phyloP scores from a whole-genome alignment of 2,888 invertebrate species.

The Microctonus aethiopoides region DNA sequence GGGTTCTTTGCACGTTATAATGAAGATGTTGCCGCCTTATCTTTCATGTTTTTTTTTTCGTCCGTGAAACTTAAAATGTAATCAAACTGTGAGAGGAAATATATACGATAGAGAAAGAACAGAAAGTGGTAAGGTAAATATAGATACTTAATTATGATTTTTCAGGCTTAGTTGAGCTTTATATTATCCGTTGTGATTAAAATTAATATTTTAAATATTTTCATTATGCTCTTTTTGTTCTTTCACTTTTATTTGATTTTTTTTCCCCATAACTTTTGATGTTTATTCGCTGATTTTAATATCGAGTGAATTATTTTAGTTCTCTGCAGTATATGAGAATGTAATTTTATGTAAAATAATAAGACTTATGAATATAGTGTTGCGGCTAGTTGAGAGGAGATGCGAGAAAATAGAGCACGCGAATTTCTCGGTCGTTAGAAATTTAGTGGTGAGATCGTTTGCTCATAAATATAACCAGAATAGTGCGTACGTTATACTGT shows the following conservation, averaged over 20 bases:
- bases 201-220: too few species aligned
- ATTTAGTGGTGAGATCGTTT: conserved; percentile 48
- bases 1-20: conserved; percentile 19
- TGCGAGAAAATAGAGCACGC: conserved; percentile 24
- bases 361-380: not conserved
- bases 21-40: conserved; percentile 45
- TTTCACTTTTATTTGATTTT: not conserved
- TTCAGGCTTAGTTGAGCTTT: conserved; percentile 50
- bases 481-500: conserved; percentile 23
- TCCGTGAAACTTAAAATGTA: conserved; percentile 42
- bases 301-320: not conserved
- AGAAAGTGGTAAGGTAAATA: not conserved
- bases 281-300: not conserved
- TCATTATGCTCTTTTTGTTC: too few species aligned
- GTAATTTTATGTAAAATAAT: not conserved
- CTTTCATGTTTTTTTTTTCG: conserved; percentile 39
- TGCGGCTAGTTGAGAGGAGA: not conserved
- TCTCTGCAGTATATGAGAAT: not conserved
- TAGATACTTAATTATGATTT: conserved; percentile 62
- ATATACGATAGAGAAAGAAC: not conserved
- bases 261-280: not conserved
- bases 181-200: too few species aligned
- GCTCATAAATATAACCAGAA: conserved; percentile 56
- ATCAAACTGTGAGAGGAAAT: conserved; percentile 53
- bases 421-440: conserved; percentile 45